Base-by-base conservation (phyloP, 2,888 invertebrate species). In the Ormyrus rosae region DNA sequence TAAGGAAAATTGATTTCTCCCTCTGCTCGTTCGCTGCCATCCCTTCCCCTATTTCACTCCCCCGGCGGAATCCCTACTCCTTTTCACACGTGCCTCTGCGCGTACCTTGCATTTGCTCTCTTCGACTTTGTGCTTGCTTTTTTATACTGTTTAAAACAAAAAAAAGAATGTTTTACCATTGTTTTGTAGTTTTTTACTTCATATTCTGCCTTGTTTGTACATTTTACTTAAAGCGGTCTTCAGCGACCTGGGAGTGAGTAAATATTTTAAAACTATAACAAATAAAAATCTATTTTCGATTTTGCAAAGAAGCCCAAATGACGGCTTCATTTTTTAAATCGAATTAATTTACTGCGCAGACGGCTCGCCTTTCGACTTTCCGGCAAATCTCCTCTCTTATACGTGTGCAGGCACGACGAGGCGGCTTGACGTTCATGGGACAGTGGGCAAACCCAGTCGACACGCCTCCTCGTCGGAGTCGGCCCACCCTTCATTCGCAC, bases 1-100 rank as follows among this genome's bases (percentile, higher is more conserved):
- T 90, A 90, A 90, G 88, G 87, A 84, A 89, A 89, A 89, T 90
- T 90, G 89, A 89, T 89, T 89, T 87, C 85, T 85, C 85, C 87
- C 86, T 81, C 78, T 48, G 65, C 51, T 46, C 51, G 61, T 34
- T 67, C 56, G 65, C 71, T 6, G 64, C 5, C 69, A 61, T 75
- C 76, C 69, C 72, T 56, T 64, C 76, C 73, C 34, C 60, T 6
- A 19, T 60, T 19, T 19, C 60, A 60, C 4, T n/a, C 13, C 60
- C 34, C 34, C 13, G 10, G 7, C 13, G 5, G 8, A 11, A 46
- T 63, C 53, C 45, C 19, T n/a, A 56, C 55, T 58, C 53, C 65
- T 65, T 58, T 34, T 65, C 58, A 45, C 53, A 46, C 51, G 13
- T 63, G 55, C 11, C 34, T n/a, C 34, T n/a, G n/a, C 19, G 34